Evolutionary conservation across 2,888 invertebrate genomes (phyloP).

Genomic region (Phoenoteleia sp.): DNA sequence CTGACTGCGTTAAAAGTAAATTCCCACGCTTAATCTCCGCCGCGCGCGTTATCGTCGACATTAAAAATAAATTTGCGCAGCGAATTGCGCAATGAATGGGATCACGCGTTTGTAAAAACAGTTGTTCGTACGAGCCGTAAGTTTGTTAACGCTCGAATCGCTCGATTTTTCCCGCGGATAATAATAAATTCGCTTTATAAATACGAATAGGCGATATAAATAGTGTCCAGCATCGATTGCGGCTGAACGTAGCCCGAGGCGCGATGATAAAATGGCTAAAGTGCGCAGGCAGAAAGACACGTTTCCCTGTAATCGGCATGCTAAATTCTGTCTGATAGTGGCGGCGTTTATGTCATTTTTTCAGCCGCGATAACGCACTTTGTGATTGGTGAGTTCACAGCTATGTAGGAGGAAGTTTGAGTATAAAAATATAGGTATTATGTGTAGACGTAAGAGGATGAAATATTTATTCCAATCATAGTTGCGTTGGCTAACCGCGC

Average conservation of each 20-base stretch:
- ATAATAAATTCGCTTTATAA: background rate
- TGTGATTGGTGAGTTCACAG: background rate
- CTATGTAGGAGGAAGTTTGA: background rate
- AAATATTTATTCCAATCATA: background rate
- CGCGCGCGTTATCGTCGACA: slow-evolving; percentile 11
- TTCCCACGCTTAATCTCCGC: slow-evolving; percentile 36
- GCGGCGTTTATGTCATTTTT: too few species aligned
- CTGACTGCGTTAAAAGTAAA: slow-evolving; percentile 4
- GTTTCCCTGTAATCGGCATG: too few species aligned
- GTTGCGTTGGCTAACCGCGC: background rate
- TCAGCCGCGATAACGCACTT: background rate
- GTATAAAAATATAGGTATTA: background rate
- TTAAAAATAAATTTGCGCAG: slow-evolving; percentile 11
- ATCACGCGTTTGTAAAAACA: background rate
- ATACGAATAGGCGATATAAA: background rate
- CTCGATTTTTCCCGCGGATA: background rate
- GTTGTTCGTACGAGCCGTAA: background rate
- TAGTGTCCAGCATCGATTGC: background rate
- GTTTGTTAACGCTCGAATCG: background rate
- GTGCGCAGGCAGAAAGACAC: too few species aligned
- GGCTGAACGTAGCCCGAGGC: background rate
- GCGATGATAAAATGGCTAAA: background rate
- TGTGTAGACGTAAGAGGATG: background rate
- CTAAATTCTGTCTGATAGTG: too few species aligned
- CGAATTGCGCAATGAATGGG: background rate